These are phyloP conservation scores for Polyploca ridens DNA, from an alignment of 2,888 invertebrate species.

Conservation along the genomic window DNA sequence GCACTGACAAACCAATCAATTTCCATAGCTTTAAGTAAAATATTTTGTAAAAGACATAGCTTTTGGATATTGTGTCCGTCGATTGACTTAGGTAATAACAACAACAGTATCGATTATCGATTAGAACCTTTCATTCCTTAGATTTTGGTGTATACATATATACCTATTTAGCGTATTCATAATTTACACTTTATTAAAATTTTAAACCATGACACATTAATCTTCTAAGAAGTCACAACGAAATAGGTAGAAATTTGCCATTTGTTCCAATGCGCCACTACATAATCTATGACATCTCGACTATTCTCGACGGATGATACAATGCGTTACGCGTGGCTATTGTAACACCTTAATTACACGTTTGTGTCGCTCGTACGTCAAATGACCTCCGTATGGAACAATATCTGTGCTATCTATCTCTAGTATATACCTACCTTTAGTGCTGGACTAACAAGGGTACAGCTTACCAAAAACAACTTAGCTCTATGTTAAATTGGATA, in stretches of 20 bases:
- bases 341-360: conserved; percentile 4
- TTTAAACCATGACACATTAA: neutral
- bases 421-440: neutral
- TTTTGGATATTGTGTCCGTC: too few relatives aligned
- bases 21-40: too few relatives aligned
- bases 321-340: neutral
- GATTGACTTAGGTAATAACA: too few relatives aligned
- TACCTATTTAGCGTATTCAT: neutral
- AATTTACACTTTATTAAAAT: neutral
- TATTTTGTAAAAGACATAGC: too few relatives aligned
- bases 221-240: neutral
- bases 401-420: neutral
- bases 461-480: neutral
- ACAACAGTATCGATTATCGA: too few relatives aligned
- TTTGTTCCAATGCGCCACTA: neutral
- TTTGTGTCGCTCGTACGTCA: conserved; percentile 8
- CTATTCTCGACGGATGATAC: neutral
- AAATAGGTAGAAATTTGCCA: neutral
- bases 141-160: too few relatives aligned
- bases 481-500: neutral
- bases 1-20: too few relatives aligned
- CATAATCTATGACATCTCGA: neutral
- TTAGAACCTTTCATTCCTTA: too few relatives aligned
- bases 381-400: neutral
- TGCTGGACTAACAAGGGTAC: neutral